Base-by-base conservation (phyloP, 37 sponge, comb jelly and placozoan species). In the Cladorhizidae sp. region DNA sequence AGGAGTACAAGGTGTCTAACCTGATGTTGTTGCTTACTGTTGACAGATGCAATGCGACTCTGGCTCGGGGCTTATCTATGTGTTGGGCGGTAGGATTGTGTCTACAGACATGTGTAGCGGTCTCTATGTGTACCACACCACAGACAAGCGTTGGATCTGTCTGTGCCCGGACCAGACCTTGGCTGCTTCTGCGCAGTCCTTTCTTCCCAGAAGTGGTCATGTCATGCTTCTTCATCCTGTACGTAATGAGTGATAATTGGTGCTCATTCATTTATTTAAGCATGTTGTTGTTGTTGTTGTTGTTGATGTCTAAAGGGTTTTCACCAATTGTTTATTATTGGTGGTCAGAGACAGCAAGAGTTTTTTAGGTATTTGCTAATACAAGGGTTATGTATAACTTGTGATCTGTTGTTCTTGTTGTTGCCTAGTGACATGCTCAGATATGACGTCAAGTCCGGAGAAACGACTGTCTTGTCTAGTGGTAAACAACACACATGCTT, bases 21-120 rank as follows among this genome's bases (percentile, higher is more conserved):
- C n/a, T n/a, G n/a, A 36, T 52, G 59, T n/a, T 22, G 74, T 17
- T 22, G 50, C 12, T 59, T 59, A 6, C 12, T 59, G n/a, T 28
- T 59, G n/a, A 28, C 50, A 95, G 89, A 95, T 95, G 92, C 82
- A 74, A 20, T 84, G 78, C 36, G 92, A 91, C 67, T 37, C 75
- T 15, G 76, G 49, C 5, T 79, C 80, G 0, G 76, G 86, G 32
- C 18, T 73, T 18, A 72, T 95, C 52, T 95, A 87, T 85, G 80
- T 91, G 57, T 91, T 95, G 84, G 95, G 95, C 1, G 95, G 95
- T n/a, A 78, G 81, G 36, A 73, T 91, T 31, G 36, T 42, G 69
- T 79, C 56, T 1, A 39, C 35, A 7, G 67, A 65, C 31, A 32
- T 74, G 21, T 52, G 58, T 40, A 64, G 80, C 83, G 89, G 89